These are phyloP conservation scores for Eciton burchellii DNA, from an alignment of 1,140 invertebrate species.

Conservation along the genomic window DNA sequence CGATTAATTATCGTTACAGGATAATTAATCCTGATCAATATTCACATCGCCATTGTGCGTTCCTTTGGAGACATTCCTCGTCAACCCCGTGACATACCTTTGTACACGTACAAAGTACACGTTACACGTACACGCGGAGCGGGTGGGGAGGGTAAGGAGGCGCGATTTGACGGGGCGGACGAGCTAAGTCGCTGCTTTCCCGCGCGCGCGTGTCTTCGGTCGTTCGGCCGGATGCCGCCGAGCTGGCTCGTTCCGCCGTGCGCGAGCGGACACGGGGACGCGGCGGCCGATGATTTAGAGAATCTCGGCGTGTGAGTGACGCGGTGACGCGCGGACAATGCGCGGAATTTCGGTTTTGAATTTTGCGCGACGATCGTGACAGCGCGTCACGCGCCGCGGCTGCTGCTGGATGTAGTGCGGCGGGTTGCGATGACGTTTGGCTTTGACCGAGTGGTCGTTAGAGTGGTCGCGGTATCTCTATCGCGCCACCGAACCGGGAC, in stretches of 20 bases:
- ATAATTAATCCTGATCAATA: no score
- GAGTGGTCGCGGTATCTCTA: conserved; percentile 76
- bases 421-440: conserved; percentile 82
- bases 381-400: conserved; percentile 71
- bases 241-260: neutral
- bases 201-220: conserved; percentile 16
- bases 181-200: neutral
- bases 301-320: conserved; percentile 74
- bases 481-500: conserved; percentile 25
- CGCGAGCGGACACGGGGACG: conserved; percentile 30
- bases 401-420: conserved; percentile 80
- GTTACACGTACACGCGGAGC: no score
- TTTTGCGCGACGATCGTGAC: conserved; percentile 80
- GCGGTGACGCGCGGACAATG: conserved; percentile 83
- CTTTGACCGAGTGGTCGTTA: conserved; percentile 82
- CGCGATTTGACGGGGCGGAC: neutral
- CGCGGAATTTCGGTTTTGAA: conserved; percentile 84
- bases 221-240: conserved; percentile 1
- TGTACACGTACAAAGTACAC: no score
- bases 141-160: neutral
- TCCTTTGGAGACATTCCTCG: no score
- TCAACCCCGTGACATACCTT: no score
- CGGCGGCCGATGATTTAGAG: conserved; percentile 58
- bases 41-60: no score
- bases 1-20: no score